Evolutionary conservation across 2,888 invertebrate genomes (phyloP), one percentile per base, ranked within the genome.

Genomic region (Alentia gelatinosa): DNA sequence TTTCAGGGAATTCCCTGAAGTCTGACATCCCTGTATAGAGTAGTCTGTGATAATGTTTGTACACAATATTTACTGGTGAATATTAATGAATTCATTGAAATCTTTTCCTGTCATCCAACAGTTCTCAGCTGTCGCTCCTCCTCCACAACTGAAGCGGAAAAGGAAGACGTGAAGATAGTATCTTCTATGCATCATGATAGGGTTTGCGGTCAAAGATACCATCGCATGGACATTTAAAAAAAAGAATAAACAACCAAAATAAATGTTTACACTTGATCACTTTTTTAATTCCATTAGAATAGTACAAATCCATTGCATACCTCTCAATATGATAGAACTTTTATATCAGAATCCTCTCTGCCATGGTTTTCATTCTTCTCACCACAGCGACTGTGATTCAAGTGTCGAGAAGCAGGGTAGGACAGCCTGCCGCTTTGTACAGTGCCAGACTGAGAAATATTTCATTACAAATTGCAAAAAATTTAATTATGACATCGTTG

Each of bases 121-220:
- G 90, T 90, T 90, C 47, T 42, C 75, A 35, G 12, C 37, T 30
- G 33, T 90, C 15, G 90, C 90, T 33, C 75, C 47, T 4, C 90
- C 90, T 47, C 75, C 79, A 47, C 90, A 90, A 79, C 30, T 90
- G 0, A 90, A 79, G 79, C 26, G 74, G 50, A 90, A 90, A 35
- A 79, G 35, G 79, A 75, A 50, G 42, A 42, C 30, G 40, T 89
- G 40, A 89, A 39, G n/a, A n/a, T n/a, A n/a, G n/a, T n/a, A n/a
- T n/a, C n/a, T 47, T 19, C 7, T 47, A 7, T n/a, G n/a, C n/a
- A n/a, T n/a, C n/a, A n/a, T n/a, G n/a, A n/a, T n/a, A n/a, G n/a
- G n/a, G n/a, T n/a, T n/a, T n/a, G n/a, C n/a, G n/a, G n/a, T n/a
- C n/a, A n/a, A n/a, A n/a, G n/a, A n/a, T n/a, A n/a, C n/a, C n/a